A percentile compares a stretch with the other conserved stretches of the same genome.
phyloP scores from a whole-genome alignment of 2,797 vertebrate genomes.

The Falco concolor region DNA sequence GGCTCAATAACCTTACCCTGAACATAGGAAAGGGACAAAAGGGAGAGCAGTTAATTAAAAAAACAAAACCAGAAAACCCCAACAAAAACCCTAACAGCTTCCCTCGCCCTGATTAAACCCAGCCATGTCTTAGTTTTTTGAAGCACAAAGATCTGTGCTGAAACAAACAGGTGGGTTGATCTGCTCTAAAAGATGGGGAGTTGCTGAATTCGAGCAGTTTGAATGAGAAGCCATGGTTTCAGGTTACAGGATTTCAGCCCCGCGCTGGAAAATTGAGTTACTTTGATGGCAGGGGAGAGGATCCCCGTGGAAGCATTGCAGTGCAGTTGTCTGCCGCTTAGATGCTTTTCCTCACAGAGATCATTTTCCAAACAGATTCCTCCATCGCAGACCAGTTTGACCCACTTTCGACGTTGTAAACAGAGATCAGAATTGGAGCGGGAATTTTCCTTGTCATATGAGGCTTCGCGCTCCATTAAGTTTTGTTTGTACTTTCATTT shows the following conservation, averaged over 20 bases:
- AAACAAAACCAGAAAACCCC: not conserved
- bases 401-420: conserved; percentile 45
- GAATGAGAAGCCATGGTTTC: not conserved
- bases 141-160: not conserved
- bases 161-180: not conserved
- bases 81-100: not conserved
- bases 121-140: not conserved
- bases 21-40: not conserved
- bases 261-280: not conserved
- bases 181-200: not conserved
- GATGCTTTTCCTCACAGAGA: conserved; percentile 32
- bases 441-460: conserved; percentile 54
- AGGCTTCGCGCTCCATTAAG: conserved; percentile 43
- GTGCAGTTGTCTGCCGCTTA: not conserved
- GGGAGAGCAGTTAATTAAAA: not conserved
- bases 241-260: not conserved
- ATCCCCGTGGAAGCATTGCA: not conserved
- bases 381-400: conserved; percentile 12
- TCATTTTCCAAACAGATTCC: not conserved
- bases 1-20: not conserved
- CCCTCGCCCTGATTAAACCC: not conserved
- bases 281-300: not conserved
- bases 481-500: conserved; percentile 46
- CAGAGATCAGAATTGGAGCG: conserved; percentile 27
- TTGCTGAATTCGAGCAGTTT: not conserved